Evolutionary conservation across 2,797 vertebrate genomes (phyloP).

Genomic region (Sternotherus odoratus): DNA sequence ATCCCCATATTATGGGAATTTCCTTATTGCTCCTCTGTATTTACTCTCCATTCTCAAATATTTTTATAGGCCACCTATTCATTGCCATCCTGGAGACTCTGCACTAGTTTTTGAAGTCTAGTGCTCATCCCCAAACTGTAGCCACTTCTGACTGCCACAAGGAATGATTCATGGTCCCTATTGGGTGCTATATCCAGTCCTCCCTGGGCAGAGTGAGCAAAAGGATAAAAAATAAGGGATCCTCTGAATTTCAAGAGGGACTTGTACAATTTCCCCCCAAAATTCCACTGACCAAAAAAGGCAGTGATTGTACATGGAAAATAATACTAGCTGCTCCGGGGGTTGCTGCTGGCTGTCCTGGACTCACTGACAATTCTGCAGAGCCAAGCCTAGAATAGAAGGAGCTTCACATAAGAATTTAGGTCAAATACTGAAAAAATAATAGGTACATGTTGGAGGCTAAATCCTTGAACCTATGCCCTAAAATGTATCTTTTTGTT

Average conservation of each 20-base stretch:
- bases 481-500: background rate
- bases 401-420: background rate
- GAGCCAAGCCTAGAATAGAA: background rate
- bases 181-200: background rate
- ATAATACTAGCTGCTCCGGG: background rate
- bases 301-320: background rate
- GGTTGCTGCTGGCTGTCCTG: background rate
- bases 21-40: background rate
- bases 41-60: background rate
- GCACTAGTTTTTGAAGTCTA: fast-evolving
- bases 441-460: background rate
- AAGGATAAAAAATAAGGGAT: background rate
- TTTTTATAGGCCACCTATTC: background rate
- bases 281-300: background rate
- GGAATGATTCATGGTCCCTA: background rate
- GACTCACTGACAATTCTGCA: background rate
- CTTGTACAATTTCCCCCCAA: background rate
- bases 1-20: background rate
- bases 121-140: background rate
- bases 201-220: background rate
- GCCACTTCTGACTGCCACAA: background rate
- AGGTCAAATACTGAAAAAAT: fast-evolving
- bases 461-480: background rate
- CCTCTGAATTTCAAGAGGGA: background rate
- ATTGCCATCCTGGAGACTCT: background rate